These are phyloP conservation scores for Manis pentadactyla DNA, from an alignment of 2,797 vertebrate genomes.

Conservation along the genomic window DNA sequence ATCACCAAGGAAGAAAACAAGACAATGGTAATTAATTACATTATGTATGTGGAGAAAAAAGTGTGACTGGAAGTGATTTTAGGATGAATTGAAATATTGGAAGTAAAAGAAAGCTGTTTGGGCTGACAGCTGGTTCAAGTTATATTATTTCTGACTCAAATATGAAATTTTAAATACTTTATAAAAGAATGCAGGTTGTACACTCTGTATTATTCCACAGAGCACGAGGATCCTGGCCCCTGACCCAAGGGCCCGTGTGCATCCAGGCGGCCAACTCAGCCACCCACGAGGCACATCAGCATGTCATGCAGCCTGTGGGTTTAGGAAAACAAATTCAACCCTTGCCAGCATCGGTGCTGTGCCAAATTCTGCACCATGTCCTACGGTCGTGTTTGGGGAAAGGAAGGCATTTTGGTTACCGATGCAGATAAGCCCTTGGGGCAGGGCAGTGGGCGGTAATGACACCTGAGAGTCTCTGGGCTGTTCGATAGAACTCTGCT, in stretches of 20 bases:
- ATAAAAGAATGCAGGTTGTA: not conserved
- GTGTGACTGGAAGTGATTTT: not conserved
- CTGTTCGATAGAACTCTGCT: fast-evolving
- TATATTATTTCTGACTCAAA: not conserved
- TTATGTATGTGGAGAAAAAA: not conserved
- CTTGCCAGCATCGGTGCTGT: not conserved
- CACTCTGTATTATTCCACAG: fast-evolving
- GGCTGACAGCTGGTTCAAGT: conserved; percentile 24
- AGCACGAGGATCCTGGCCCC: not conserved
- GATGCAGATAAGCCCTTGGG: fast-evolving
- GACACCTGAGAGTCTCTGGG: fast-evolving
- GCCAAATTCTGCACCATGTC: fast-evolving
- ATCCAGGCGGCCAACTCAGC: fast-evolving
- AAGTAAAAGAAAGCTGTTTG: not conserved
- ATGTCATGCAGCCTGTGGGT: fast-evolving
- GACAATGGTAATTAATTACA: not conserved
- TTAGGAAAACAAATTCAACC: fast-evolving
- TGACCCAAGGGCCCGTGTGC: fast-evolving
- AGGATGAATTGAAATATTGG: not conserved
- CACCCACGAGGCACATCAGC: fast-evolving
- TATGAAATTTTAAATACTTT: not conserved
- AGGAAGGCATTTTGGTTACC: fast-evolving
- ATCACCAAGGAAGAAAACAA: not conserved
- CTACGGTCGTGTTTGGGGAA: fast-evolving
- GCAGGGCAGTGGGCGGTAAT: fast-evolving